Evolutionary conservation across 53 echinoderm and acorn worm genomes (phyloP), one percentile per base, ranked within the genome.

Genomic region (Holothuria scabra): DNA sequence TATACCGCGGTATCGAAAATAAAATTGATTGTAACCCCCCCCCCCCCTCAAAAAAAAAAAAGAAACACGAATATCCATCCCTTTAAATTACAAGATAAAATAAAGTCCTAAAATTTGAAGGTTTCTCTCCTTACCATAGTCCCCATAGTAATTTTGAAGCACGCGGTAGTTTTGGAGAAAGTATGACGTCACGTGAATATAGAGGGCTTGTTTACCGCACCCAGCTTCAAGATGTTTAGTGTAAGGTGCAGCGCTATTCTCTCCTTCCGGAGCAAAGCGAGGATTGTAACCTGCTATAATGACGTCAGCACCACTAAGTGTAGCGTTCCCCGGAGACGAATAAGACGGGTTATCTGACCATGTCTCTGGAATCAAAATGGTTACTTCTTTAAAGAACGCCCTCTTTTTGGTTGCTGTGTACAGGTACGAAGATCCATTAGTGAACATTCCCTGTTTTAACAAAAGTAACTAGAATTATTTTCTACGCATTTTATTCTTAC

Each of bases 281-380:
- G 90, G 90, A 83, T 90, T 90, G 61, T 80, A 85, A 19, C 87
- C 83, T 0, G 91, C 91, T 29, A 91, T 88, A 10, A 91, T 91
- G 46, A 91, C 80, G 75, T 91, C 91, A 32, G 90, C 76, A 32
- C 69, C 63, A 26, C 84, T 82, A 25, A 90, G 87, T 13, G 90
- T 76, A 66, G 81, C 84, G 57, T 83, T 90, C 71, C 87, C 84
- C 29, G 90, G 83, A 14, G 74, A 61, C 22, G 30, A 9, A 74
- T 91, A 91, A 31, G 80, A 79, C 10, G 91, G 81, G 18, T 64
- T 69, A 21, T 62, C 46, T 5, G 66, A 72, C 90, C 90, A 90
- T 30, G 87, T 78, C 60, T 83, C 35, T 18, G 90, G 90, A 19
- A 87, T 83, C 57, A 90, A 67, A 31, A 91, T 88, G 34, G 85